Evolutionary conservation across 1,140 invertebrate species (phyloP).

Genomic region (Platorchestia sp.): DNA sequence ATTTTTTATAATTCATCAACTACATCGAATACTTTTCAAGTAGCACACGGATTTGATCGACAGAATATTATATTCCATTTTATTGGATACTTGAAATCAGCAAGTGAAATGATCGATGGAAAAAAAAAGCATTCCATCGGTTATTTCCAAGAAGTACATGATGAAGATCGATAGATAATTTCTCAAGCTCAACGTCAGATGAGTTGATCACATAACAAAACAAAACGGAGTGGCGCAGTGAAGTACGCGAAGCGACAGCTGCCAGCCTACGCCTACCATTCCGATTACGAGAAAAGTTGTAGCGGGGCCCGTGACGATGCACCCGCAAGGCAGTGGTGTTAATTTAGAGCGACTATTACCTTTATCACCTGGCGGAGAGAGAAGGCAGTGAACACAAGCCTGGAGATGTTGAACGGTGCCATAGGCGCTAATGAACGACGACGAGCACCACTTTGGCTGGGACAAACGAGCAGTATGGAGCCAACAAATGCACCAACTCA

Average conservation of each 20-base stretch:
- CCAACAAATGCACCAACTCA: slow-evolving; percentile 38
- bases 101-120: no score
- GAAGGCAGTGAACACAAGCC: neutral
- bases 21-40: no score
- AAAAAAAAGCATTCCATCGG: no score
- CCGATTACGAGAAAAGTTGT: neutral
- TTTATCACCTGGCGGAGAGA: neutral
- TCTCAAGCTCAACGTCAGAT: no score
- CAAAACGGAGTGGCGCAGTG: neutral
- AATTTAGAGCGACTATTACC: slow-evolving; percentile 7
- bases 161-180: no score
- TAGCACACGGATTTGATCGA: neutral
- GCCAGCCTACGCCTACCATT: neutral
- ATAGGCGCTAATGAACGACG: slow-evolving; percentile 30
- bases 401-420: slow-evolving; percentile 1
- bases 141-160: no score
- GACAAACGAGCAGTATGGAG: slow-evolving; percentile 11
- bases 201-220: neutral
- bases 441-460: neutral
- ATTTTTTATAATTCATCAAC: neutral
- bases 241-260: neutral
- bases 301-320: neutral
- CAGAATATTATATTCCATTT: neutral
- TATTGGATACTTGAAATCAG: no score
- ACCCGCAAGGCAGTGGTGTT: neutral